phyloP scores from a whole-genome alignment of 2,888 invertebrate species.

The Limenitis camilla region DNA sequence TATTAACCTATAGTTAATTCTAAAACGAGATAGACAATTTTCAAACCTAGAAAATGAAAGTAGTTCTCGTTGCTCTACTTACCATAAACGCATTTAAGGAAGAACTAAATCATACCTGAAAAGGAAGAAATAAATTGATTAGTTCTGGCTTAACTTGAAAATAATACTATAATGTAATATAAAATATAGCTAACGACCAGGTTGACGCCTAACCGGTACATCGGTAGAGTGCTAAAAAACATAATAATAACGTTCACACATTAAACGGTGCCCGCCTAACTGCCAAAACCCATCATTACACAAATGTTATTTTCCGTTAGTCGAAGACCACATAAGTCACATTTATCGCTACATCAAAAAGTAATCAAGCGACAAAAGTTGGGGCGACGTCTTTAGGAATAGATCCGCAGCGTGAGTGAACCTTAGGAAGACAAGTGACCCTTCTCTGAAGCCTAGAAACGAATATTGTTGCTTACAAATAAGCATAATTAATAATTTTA shows the following conservation, averaged over 20 bases:
- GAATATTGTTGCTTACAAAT: neutral
- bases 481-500: neutral
- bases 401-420: neutral
- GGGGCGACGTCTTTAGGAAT: slow-evolving; percentile 49
- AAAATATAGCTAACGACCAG: slow-evolving; percentile 23
- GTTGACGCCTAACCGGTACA: slow-evolving; percentile 22
- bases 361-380: slow-evolving; percentile 69
- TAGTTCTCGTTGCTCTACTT: neutral
- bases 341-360: slow-evolving; percentile 72
- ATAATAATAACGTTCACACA: slow-evolving; percentile 58
- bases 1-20: no score
- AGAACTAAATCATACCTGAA: neutral
- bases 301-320: slow-evolving; percentile 51
- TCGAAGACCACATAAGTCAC: slow-evolving; percentile 69
- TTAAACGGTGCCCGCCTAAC: slow-evolving; percentile 56
- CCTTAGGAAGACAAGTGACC: neutral
- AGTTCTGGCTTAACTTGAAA: slow-evolving; percentile 3
- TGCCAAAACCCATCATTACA: slow-evolving; percentile 62
- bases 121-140: neutral
- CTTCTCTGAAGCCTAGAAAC: neutral
- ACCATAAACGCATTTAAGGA: neutral
- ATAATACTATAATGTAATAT: neutral
- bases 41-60: neutral
- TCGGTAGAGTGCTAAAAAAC: slow-evolving; percentile 35
- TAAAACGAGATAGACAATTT: neutral